Base-by-base conservation (phyloP, 1,140 invertebrate species). In the Grapholita molesta region DNA sequence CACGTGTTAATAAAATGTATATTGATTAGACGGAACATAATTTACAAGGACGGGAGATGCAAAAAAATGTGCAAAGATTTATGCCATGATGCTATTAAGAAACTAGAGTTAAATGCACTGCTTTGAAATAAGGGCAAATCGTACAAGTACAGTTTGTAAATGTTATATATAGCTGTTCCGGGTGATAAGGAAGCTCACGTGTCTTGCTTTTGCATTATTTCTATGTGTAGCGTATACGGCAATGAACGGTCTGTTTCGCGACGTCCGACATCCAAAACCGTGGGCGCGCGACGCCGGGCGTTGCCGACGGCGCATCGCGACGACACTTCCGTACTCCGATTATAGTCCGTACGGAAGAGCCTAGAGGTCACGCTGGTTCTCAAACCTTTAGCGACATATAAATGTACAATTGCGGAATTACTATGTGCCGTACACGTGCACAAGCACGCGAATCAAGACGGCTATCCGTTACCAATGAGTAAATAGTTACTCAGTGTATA, bases 261-360 rank as follows among this genome's bases (percentile, higher is more conserved):
- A 68, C 42, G 64, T 72, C 64, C 30, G 25, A 66, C 61, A 52
- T 67, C 68, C 69, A 66, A 72, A 74, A 72, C 69, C 35, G 32
- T 38, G 33, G 55, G 55, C 35, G 66, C 48, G 48, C 66, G 52
- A 38, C 64, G 53, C 67, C 53, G 64, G 68, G 65, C 52, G 61
- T 18, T 48, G 38, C 18, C n/a, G 28, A 18, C 33, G 70, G 71
- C 75, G 69, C 78, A 82, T 75, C 76, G 67, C 42, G 61, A 64
- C 55, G 48, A 61, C 67, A 77, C 80, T 90, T 88, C 86, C 88
- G 84, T 79, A 72, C 66, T 78, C 85, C 78, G 80, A 82, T 85
- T 88, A 86, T 88, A 88, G 86, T 83, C 76, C 33, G 79, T 75
- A 73, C 87, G 86, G 87, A 89, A 89, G 82, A 86, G 70, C 69